Base-by-base conservation (phyloP, 2,797 vertebrate species). In the Apodemus agrarius region DNA sequence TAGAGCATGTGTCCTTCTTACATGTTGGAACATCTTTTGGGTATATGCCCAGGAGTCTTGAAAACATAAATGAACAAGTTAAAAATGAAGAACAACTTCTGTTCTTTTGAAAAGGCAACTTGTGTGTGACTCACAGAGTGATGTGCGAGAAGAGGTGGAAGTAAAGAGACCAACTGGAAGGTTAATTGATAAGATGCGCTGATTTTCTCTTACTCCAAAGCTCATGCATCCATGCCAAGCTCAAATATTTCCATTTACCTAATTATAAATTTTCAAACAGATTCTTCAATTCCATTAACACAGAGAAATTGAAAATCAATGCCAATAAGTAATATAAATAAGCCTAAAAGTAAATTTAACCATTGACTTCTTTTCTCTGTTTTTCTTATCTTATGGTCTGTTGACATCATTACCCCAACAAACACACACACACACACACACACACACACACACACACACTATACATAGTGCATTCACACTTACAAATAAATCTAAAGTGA, bases 211-310 rank as follows among this genome's bases (percentile, higher is more conserved):
- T 96, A 19, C 52, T 91, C 52, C 65, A 34, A 82, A 91, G 72
- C 10, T 91, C 94, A 95, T 90, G 78, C 8, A 92, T 31, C 84
- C 79, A 82, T 22, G 40, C 21, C 90, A 92, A 96, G 93, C 69
- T 79, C 54, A 92, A 95, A 92, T 83, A 97, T 95, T 92, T 96
- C 87, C 63, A 93, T 78, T 91, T 91, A 59, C 69, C 43, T 31
- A 91, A 31, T 94, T 96, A 69, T n/a, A 95, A 89, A 92, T 93
- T 97, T 97, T 91, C 57, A 76, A 74, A 49, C 19, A 81, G 31
- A 96, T 74, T 78, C 85, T 91, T 85, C 49, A 93, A 74, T n/a
- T 95, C 65, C 75, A 72, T 93, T 94, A 96, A 90, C 24, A 31
- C 31, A 67, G 75, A 95, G 67, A 95, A 91, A 94, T 3, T 94